Base-by-base conservation (phyloP, 1,140 invertebrate species). In the Sesamia nonagrioides region DNA sequence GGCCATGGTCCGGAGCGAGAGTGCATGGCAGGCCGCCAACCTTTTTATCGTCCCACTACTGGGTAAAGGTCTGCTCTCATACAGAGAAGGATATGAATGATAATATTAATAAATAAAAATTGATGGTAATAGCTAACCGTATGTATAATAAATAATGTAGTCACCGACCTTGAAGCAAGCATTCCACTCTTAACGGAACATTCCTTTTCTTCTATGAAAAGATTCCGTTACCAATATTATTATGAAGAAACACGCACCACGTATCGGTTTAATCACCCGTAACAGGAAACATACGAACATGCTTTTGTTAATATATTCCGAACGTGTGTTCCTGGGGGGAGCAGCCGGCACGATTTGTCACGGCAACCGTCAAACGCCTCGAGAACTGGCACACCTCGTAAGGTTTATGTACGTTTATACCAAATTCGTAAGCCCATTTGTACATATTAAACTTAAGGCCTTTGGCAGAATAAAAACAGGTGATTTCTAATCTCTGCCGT, bases 191-290 rank as follows among this genome's bases (percentile, higher is more conserved):
- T 3, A 27, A 27, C 27, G 27, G 27, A 1, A 27, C 27, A 27
- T 27, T 27, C 27, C 27, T 27, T 27, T 1, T 27, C 27, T 27
- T n/a, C 1, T 27, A 27, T 27, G 1, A 27, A 27, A 27, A 27
- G 27, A 27, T 27, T 27, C 27, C 27, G 27, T 27, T 1, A 27
- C 37, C 11, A 9, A 7, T 9, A 17, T 15, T 42, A 37, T 63
- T 61, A 63, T 68, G 21, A 68, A 13, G 42, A 69, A 27, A 69
- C 66, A 50, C 45, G 42, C 60, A 61, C 27, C 66, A 69, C 66
- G 21, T 69, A 50, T 69, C 42, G 15, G 15, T 69, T 69, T 48
- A 69, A 69, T 69, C 66, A 48, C 21, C 18, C 6, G 42, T 21
- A 33, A 50, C 42, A 50, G 42, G 42, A 50, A 27, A 48, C 66